Evolutionary conservation across 2,888 invertebrate genomes (phyloP).

Genomic region (Aleiodes leptofemur): DNA sequence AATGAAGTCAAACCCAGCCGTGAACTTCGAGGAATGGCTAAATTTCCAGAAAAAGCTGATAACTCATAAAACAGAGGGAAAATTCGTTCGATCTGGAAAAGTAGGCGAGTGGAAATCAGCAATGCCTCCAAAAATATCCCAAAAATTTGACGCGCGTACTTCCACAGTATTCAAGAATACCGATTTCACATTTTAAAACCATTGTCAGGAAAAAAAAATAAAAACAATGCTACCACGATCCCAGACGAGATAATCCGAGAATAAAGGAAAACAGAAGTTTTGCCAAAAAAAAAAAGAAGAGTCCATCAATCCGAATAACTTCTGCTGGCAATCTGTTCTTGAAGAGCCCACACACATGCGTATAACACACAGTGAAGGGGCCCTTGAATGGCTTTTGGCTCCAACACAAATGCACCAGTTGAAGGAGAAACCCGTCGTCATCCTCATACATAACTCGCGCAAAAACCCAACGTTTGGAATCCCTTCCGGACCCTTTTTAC

Average conservation of each 20-base stretch:
- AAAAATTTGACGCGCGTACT: too few relatives aligned
- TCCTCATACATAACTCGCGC: conserved; percentile 16
- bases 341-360: background rate
- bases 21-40: too few relatives aligned
- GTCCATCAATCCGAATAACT: background rate
- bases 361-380: conserved; percentile 5
- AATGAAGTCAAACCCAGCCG: too few relatives aligned
- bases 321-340: conserved; percentile 19
- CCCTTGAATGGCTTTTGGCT: conserved; percentile 30
- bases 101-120: too few relatives aligned
- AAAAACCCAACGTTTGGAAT: background rate
- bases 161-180: too few relatives aligned
- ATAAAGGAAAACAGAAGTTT: background rate
- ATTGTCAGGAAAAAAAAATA: too few relatives aligned
- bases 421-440: conserved; percentile 9
- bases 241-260: background rate
- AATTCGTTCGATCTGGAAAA: too few relatives aligned
- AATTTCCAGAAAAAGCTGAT: too few relatives aligned
- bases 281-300: background rate
- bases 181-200: too few relatives aligned
- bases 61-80: too few relatives aligned
- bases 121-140: too few relatives aligned
- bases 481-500: conserved; percentile 36
- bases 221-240: too few relatives aligned
- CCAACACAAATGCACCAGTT: conserved; percentile 3